Percentiles rank a stretch among this genome's conserved stretches.
These are phyloP conservation scores for Oikopleura albicans DNA, from an alignment of 23 tunicate genomes.

Conservation along the genomic window DNA sequence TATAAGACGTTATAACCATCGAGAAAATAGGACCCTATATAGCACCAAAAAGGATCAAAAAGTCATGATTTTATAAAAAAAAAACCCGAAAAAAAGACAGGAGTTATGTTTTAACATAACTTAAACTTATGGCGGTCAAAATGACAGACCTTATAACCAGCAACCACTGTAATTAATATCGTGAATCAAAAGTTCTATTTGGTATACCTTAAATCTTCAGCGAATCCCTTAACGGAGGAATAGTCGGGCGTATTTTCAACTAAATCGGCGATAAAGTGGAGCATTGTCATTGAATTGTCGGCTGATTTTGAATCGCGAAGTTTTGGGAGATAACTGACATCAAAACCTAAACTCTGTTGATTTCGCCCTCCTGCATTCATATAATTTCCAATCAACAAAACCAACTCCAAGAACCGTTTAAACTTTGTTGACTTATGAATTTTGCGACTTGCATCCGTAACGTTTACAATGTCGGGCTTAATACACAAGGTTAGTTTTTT, in stretches of 20 bases:
- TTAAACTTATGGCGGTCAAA: too few relatives aligned
- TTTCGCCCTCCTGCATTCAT: slow-evolving; percentile 88
- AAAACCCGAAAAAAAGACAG: too few relatives aligned
- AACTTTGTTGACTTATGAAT: slow-evolving; percentile 35
- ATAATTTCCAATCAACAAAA: slow-evolving; percentile 66
- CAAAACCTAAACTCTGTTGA: slow-evolving; percentile 66
- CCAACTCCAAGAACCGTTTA: slow-evolving; percentile 45
- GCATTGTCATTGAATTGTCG: slow-evolving; percentile 46
- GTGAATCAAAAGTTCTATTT: too few relatives aligned
- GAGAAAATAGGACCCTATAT: too few relatives aligned
- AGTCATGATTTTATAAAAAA: too few relatives aligned
- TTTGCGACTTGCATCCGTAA: slow-evolving; percentile 64
- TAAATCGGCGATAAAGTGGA: slow-evolving; percentile 50
- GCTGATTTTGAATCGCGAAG: slow-evolving; percentile 70
- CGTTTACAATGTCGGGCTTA: slow-evolving; percentile 72
- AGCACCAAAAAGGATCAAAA: too few relatives aligned
- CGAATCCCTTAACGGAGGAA: slow-evolving; percentile 47
- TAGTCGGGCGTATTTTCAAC: slow-evolving; percentile 58
- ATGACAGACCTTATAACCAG: too few relatives aligned
- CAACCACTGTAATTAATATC: too few relatives aligned
- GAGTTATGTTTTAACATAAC: too few relatives aligned
- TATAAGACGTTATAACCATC: too few relatives aligned
- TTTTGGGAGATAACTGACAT: slow-evolving; percentile 45
- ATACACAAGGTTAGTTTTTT: too few relatives aligned
- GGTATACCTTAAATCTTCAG: too few relatives aligned